These are phyloP conservation scores for Drosophila pachea DNA, from an alignment of 1,140 invertebrate species.

Conservation along the genomic window DNA sequence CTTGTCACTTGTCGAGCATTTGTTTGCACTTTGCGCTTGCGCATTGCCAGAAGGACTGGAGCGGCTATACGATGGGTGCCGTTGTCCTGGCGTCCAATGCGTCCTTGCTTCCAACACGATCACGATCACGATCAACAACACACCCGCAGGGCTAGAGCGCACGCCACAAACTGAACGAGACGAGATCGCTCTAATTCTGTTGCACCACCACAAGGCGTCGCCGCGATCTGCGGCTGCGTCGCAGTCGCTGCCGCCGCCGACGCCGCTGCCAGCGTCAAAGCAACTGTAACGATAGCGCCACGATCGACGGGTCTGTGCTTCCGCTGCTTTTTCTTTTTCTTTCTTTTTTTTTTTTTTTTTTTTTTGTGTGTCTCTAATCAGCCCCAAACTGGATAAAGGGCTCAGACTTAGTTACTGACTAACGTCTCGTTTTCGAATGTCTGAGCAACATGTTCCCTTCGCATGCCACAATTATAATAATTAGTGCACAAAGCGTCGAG, in stretches of 20 bases:
- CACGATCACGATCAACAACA: conserved; percentile 46
- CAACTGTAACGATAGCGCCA: conserved; percentile 33
- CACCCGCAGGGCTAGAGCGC: conserved; percentile 71
- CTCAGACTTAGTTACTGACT: conserved; percentile 8
- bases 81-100: conserved; percentile 20
- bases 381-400: conserved; percentile 37
- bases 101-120: conserved; percentile 15
- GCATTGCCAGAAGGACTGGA: conserved; percentile 54
- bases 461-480: neutral
- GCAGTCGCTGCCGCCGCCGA: neutral
- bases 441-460: neutral
- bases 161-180: conserved; percentile 69
- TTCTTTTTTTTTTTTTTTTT: conserved; percentile 5
- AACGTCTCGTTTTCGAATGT: neutral
- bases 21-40: conserved; percentile 65
- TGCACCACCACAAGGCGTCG: conserved; percentile 41
- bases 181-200: conserved; percentile 72
- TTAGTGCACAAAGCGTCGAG: neutral
- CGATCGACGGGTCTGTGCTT: conserved; percentile 32
- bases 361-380: conserved; percentile 13
- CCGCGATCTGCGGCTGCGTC: conserved; percentile 5
- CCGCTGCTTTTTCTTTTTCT: conserved; percentile 22
- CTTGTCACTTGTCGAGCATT: conserved; percentile 42
- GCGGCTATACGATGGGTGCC: conserved; percentile 4
- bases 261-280: conserved; percentile 3